Base-by-base conservation (phyloP, 1,140 invertebrate species). In the Zaprionus africanus region DNA sequence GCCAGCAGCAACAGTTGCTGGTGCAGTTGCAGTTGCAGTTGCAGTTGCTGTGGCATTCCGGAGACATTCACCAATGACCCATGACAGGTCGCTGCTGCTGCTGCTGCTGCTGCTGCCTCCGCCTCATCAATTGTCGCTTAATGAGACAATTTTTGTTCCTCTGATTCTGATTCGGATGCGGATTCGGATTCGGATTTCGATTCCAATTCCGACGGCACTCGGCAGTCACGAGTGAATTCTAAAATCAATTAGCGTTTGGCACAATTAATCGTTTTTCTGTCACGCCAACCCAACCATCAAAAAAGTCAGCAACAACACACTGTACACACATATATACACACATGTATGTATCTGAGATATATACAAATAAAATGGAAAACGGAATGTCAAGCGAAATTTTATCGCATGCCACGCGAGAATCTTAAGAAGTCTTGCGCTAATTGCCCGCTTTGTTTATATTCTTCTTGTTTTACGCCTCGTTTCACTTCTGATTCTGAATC, bases 171-270 rank as follows among this genome's bases (percentile, higher is more conserved):
- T 31, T 61, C 46, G 26, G 41, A 36, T 60, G 24, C 11, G 49
- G 13, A 17, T 24, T 61, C 46, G 43, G 36, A 51, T 74, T 73
- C 54, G 54, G 43, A 63, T 81, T 76, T 43, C 61, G 11, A 34
- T 36, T 61, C 41, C 22, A 36, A 63, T 81, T 79, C 49, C 61
- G 17, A 26, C 64, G 36, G 34, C 58, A 57, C 22, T 43, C 64
- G 36, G 34, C 58, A 57, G 28, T 43, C 76, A 78, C 85, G 79
- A 90, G 77, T 90, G 85, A 90, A 90, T 90, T 90, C 85, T 85
- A 90, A 90, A 90, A 90, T 90, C 85, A 90, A 90, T 90, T 90
- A 90, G 82, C 79, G 79, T 90, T 90, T 90, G 85, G 85, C 85
- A 90, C 85, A 85, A 85, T 81, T 80, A 82, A 90, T 90, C 81